These are phyloP conservation scores for Dolichotis patagonum DNA, from an alignment of 2,113 vertebrate species.

Conservation along the genomic window DNA sequence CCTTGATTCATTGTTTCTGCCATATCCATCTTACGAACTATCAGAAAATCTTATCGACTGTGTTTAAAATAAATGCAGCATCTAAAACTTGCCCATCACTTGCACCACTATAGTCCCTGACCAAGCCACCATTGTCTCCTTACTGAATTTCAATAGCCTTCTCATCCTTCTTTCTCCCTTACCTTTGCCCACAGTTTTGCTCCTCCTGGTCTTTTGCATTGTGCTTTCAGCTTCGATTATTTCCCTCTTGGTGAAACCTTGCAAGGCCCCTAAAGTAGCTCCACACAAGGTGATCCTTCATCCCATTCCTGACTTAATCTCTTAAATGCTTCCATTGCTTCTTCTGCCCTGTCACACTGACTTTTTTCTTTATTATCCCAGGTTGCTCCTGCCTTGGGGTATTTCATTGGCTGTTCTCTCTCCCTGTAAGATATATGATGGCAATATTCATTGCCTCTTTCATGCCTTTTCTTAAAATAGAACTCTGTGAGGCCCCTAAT, in stretches of 20 bases:
- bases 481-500: neutral
- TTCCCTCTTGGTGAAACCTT: neutral
- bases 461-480: neutral
- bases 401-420: neutral
- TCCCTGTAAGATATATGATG: neutral
- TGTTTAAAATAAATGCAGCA: neutral
- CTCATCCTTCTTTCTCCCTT: neutral
- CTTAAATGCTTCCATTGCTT: neutral
- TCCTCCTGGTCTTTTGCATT: neutral
- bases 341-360: neutral
- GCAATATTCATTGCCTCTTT: neutral
- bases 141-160: neutral
- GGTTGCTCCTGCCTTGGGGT: neutral
- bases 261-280: neutral
- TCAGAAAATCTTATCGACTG: neutral
- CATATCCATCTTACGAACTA: neutral
- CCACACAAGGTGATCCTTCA: neutral
- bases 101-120: neutral
- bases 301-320: neutral
- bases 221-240: neutral
- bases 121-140: neutral
- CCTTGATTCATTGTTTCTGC: neutral
- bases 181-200: neutral
- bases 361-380: neutral
- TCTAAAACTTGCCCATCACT: neutral